Evolutionary conservation across 2,797 vertebrate species (phyloP).

Genomic region (Emydoidea blandingii): DNA sequence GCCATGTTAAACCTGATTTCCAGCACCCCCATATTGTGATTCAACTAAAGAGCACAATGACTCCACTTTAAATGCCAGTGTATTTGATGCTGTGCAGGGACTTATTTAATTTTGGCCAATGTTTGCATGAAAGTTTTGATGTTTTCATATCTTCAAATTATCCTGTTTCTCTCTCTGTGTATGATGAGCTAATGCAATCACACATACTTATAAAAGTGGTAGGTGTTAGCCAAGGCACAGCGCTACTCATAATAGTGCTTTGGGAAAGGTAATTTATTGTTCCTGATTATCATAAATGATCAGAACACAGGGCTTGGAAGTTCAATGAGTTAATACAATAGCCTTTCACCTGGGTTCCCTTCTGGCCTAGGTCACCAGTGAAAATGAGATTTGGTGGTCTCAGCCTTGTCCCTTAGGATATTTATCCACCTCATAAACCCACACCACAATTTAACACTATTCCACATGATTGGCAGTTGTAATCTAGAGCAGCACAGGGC

Average conservation of each 20-base stretch:
- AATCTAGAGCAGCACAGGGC: rapidly evolving
- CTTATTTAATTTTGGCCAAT: conserved; percentile 1
- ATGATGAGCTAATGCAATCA: not conserved
- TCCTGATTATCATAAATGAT: not conserved
- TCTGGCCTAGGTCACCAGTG: not conserved
- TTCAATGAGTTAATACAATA: not conserved
- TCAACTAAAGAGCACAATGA: not conserved
- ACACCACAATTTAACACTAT: not conserved
- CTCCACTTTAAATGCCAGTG: not conserved
- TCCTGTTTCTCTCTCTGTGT: not conserved
- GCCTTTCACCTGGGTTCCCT: not conserved
- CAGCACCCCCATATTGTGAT: not conserved
- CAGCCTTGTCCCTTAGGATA: not conserved
- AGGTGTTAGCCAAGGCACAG: not conserved
- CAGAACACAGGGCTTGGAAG: not conserved
- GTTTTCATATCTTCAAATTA: not conserved
- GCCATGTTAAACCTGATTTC: no score
- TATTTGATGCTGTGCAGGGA: not conserved
- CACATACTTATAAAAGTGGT: not conserved
- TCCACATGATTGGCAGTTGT: rapidly evolving
- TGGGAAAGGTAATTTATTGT: not conserved
- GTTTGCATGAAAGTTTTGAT: conserved; percentile 10
- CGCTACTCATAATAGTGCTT: rapidly evolving
- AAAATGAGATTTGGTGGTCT: not conserved
- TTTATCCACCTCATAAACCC: not conserved